Percentiles rank a stretch among this genome's conserved stretches.
These are phyloP conservation scores for Drosophila saltans DNA, from an alignment of 1,140 invertebrate species.

Conservation along the genomic window DNA sequence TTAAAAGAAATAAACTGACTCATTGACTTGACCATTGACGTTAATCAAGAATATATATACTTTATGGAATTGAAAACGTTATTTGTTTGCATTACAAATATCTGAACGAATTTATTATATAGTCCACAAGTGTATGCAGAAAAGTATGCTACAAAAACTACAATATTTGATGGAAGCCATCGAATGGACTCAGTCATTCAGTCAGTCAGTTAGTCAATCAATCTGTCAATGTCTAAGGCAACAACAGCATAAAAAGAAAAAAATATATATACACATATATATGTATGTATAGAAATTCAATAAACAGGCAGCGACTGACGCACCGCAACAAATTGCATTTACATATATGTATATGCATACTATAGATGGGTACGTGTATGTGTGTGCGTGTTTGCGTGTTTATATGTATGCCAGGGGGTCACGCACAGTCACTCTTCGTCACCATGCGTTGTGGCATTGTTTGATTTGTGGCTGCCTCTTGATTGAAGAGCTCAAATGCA, in stretches of 20 bases:
- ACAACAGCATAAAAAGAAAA: background rate
- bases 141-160: slow-evolving; percentile 38
- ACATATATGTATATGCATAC: background rate
- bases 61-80: no score
- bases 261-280: background rate
- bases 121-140: background rate
- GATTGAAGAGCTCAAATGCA: slow-evolving; percentile 18
- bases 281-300: slow-evolving; percentile 75
- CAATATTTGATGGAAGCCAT: background rate
- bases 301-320: slow-evolving; percentile 53
- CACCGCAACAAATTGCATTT: slow-evolving; percentile 72
- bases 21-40: no score
- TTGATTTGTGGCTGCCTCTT: slow-evolving; percentile 61
- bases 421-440: background rate
- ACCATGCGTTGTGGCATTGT: slow-evolving; percentile 53
- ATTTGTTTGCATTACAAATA: no score
- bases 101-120: no score
- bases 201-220: slow-evolving; percentile 62
- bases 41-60: no score
- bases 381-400: slow-evolving; percentile 11
- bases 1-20: no score
- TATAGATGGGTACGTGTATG: background rate
- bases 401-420: background rate
- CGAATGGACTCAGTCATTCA: slow-evolving; percentile 22
- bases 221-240: slow-evolving; percentile 63